These are phyloP conservation scores for Ormyrus nitidulus DNA, from an alignment of 2,888 invertebrate genomes.

Conservation along the genomic window DNA sequence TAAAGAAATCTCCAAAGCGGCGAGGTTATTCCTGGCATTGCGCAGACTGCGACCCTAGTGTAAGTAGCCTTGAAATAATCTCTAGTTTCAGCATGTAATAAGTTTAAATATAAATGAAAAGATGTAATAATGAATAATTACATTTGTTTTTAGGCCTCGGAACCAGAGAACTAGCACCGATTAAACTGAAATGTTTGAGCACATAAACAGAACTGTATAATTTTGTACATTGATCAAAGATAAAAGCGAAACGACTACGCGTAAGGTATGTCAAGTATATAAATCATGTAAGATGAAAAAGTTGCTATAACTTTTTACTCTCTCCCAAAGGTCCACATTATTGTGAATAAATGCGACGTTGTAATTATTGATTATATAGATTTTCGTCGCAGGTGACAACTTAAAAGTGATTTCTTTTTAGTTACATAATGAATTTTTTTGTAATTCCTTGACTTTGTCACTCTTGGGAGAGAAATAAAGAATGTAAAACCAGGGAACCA, in stretches of 20 bases:
- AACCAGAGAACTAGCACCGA: conserved; percentile 68
- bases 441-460: conserved; percentile 41
- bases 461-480: conserved; percentile 29
- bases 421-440: conserved; percentile 42
- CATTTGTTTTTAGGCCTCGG: conserved; percentile 70
- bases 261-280: conserved; percentile 50
- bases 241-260: conserved; percentile 38
- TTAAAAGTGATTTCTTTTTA: conserved; percentile 42
- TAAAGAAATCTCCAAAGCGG: conserved; percentile 95
- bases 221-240: conserved; percentile 55
- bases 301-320: conserved; percentile 42
- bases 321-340: conserved; percentile 37
- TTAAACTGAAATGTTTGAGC: conserved; percentile 33
- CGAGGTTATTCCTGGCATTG: conserved; percentile 97
- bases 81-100: conserved; percentile 33
- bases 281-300: conserved; percentile 49
- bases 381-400: conserved; percentile 38
- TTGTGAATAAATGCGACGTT: conserved; percentile 44
- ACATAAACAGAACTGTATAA: conserved; percentile 54
- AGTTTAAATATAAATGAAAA: neutral
- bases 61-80: conserved; percentile 74
- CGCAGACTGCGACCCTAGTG: conserved; percentile 95
- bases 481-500: conserved; percentile 43
- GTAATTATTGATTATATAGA: conserved; percentile 53
- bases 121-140: neutral